These are phyloP conservation scores for Oikopleura albicans DNA, from an alignment of 23 tunicate species.

Conservation along the genomic window DNA sequence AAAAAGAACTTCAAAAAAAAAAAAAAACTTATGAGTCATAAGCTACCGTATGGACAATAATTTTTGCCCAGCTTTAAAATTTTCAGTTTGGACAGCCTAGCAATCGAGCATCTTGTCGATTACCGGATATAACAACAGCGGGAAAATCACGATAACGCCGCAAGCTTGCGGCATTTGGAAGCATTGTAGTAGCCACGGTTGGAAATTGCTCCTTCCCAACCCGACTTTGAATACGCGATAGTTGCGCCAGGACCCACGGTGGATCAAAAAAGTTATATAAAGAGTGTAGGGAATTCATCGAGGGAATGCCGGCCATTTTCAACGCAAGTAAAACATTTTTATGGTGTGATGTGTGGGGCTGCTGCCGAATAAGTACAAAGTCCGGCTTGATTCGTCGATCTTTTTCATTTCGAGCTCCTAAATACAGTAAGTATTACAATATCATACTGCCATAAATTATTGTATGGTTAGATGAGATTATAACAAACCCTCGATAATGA, in stretches of 20 bases:
- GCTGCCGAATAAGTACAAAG: constrained; percentile 63
- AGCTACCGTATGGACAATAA: too few species aligned
- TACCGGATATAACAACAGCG: not conserved
- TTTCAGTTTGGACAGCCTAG: too few species aligned
- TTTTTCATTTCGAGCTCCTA: not conserved
- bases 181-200: not conserved
- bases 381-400: constrained; percentile 38
- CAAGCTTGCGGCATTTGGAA: not conserved
- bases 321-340: constrained; percentile 47
- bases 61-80: too few species aligned
- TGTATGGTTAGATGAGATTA: too few species aligned
- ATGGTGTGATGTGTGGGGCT: constrained; percentile 43
- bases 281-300: constrained; percentile 81
- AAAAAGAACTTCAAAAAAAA: too few species aligned
- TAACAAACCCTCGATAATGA: too few species aligned
- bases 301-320: constrained; percentile 70
- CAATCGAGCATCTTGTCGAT: not conserved
- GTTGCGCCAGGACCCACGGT: constrained; percentile 32
- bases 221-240: not conserved
- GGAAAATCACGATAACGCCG: not conserved
- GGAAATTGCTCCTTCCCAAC: not conserved
- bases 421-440: too few species aligned
- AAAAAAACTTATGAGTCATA: too few species aligned
- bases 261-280: constrained; percentile 66
- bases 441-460: too few species aligned